Evolutionary conservation across 2,888 invertebrate species (phyloP), one percentile per base, ranked within the genome.

Genomic region (Odiellus spinosus): DNA sequence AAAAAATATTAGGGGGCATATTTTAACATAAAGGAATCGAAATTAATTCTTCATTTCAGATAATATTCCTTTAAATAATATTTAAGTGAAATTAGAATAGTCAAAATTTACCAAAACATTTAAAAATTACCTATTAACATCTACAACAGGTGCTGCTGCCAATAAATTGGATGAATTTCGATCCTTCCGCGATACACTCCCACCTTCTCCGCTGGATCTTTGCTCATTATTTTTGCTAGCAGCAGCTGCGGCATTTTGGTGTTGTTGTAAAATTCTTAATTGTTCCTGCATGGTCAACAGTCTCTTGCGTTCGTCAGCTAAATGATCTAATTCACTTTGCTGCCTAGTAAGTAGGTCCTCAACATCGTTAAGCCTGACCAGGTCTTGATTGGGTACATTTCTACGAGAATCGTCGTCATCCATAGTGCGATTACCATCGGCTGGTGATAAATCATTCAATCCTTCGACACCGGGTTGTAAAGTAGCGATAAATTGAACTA

Each of bases 181-280:
- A 15, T 51, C 48, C 17, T 42, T 40, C n/a, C 42, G 42, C 8
- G 34, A 17, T 11, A 42, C 19, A 42, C 47, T 48, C 3, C 38
- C 48, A 32, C 51, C 51, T 48, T 51, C 51, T 10, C 51, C 51
- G 40, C 48, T 46, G 19, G 48, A 51, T 3, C 45, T 45, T 14
- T 11, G 36, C 38, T 51, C 49, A 38, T 49, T 43, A 43, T 42
- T 48, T 34, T 46, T 40, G 14, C 34, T 11, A 19, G 46, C 39
- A 15, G 42, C 20, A 21, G n/a, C 4, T 18, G 45, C 42, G 42
- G 42, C 41, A 14, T 41, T 33, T 19, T 47, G 46, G 18, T 46
- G 34, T 19, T 47, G 46, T 20, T 46, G 34, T 3, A 51, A 21
- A 21, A 42, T 19, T 4, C 42, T 38, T 20, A 51, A 40, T 4